phyloP scores from a whole-genome alignment of 2,888 invertebrate genomes.

The Limulus polyphemus region DNA sequence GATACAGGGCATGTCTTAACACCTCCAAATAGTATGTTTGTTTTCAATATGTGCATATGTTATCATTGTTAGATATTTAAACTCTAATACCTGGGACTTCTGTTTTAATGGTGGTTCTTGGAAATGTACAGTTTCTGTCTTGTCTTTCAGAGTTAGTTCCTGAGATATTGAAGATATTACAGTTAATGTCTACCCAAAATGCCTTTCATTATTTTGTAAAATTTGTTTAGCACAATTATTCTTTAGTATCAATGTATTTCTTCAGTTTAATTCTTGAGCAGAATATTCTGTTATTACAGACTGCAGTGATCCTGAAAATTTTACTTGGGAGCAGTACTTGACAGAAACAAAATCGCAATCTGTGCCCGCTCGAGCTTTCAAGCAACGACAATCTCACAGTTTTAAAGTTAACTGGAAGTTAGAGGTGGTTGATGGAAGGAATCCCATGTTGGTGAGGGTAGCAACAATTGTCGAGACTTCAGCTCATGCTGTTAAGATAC shows the following conservation, averaged over 20 bases:
- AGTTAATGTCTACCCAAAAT: no score
- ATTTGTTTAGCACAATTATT: no score
- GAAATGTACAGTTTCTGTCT: no score
- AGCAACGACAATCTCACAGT: constrained; percentile 58
- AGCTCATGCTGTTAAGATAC: constrained; percentile 59
- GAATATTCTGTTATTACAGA: constrained; percentile 19
- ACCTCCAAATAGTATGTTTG: constrained; percentile 61
- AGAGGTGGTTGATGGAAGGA: constrained; percentile 68
- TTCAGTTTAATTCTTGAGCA: constrained; percentile 21
- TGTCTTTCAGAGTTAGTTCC: background rate
- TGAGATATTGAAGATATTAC: background rate
- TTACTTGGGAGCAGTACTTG: constrained; percentile 76
- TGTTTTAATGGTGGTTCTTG: no score
- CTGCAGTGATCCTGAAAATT: constrained; percentile 38
- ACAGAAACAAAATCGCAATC: constrained; percentile 56
- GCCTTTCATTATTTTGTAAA: no score
- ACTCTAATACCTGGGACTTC: no score
- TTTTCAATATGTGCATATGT: no score
- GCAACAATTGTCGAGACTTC: constrained; percentile 64
- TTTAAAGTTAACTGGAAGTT: constrained; percentile 75
- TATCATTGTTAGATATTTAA: no score
- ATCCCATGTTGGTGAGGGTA: constrained; percentile 67
- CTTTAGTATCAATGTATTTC: background rate
- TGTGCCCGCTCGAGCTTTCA: constrained; percentile 70
- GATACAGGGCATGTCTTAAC: constrained; percentile 61